Conservation (phyloP, 2,888 invertebrate species). For the Leucozona laternaria region DNA sequence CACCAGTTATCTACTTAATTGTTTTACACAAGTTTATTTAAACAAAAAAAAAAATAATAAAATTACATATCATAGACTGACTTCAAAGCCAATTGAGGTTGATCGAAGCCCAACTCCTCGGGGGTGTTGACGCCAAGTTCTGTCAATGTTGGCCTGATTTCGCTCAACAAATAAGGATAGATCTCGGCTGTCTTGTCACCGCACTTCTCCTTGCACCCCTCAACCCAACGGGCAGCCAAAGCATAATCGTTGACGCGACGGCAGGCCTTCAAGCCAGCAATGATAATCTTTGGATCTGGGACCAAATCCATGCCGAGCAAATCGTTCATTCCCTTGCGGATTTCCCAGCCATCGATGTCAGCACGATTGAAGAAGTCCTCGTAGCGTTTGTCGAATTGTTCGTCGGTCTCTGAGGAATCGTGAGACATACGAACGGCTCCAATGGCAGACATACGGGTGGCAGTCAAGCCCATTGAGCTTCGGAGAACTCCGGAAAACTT, state of each 20-base stretch:
- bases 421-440: slow-evolving; percentile 83
- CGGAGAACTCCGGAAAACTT: slow-evolving; percentile 83
- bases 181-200: slow-evolving; percentile 89
- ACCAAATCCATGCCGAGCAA: slow-evolving; percentile 95
- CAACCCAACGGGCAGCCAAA: slow-evolving; percentile 95
- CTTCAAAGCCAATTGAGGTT: slow-evolving; percentile 95
- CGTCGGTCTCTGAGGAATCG: slow-evolving; percentile 89
- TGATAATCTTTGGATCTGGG: slow-evolving; percentile 95
- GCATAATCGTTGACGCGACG: slow-evolving; percentile 97
- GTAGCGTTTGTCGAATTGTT: slow-evolving; percentile 93
- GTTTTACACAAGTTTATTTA: slow-evolving; percentile 39
- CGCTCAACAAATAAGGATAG: slow-evolving; percentile 94
- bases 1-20: slow-evolving; percentile 12
- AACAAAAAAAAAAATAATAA: not conserved
- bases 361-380: slow-evolving; percentile 92
- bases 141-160: slow-evolving; percentile 95
- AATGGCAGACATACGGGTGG: slow-evolving; percentile 79
- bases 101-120: slow-evolving; percentile 98
- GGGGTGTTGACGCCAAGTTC: slow-evolving; percentile 97
- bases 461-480: slow-evolving; percentile 79
- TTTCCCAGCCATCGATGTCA: slow-evolving; percentile 97
- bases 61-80: slow-evolving; percentile 87
- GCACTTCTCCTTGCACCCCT: slow-evolving; percentile 95
- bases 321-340: slow-evolving; percentile 96
- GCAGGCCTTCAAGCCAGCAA: slow-evolving; percentile 94